These are phyloP conservation scores for Muricea muricata DNA, from an alignment of 92 coral and sea anemone genomes.

Conservation along the genomic window DNA sequence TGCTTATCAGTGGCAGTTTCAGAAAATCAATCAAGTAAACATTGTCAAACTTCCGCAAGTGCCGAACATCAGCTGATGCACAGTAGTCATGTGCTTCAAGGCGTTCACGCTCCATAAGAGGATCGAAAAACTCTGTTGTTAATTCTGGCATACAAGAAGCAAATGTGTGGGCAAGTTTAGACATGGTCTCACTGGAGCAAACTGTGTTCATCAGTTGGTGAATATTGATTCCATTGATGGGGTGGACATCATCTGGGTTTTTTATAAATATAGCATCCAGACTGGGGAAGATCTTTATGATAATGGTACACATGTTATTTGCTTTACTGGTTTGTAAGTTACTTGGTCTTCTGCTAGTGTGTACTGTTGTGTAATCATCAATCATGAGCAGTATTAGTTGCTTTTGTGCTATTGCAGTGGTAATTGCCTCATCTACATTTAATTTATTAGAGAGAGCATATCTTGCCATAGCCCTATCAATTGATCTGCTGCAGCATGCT, in stretches of 20 bases:
- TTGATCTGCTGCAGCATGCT: constrained; percentile 17
- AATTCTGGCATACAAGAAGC: constrained; percentile 60
- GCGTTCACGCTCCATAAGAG: constrained; percentile 51
- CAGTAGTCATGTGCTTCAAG: constrained; percentile 68
- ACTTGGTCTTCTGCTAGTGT: constrained; percentile 55
- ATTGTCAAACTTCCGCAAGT: constrained; percentile 52
- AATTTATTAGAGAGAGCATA: constrained; percentile 10
- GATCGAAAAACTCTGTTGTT: constrained; percentile 58
- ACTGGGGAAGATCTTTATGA: constrained; percentile 44
- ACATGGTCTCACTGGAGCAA: constrained; percentile 16
- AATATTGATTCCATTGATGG: constrained; percentile 20
- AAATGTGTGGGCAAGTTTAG: constrained; percentile 34
- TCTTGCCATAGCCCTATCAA: background rate
- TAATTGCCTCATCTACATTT: constrained; percentile 21
- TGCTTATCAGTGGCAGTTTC: constrained; percentile 48
- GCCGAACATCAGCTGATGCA: constrained; percentile 39
- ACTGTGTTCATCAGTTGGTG: background rate
- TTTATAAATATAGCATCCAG: constrained; percentile 43
- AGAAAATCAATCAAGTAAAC: constrained; percentile 57
- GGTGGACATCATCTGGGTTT: constrained; percentile 10
- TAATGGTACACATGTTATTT: constrained; percentile 55
- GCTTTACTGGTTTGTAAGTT: constrained; percentile 29
- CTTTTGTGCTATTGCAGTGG: constrained; percentile 35
- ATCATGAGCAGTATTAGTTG: constrained; percentile 39
- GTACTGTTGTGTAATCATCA: constrained; percentile 68